Evolutionary conservation across 2,797 vertebrate species (phyloP).

Genomic region (Girardinus metallicus): DNA sequence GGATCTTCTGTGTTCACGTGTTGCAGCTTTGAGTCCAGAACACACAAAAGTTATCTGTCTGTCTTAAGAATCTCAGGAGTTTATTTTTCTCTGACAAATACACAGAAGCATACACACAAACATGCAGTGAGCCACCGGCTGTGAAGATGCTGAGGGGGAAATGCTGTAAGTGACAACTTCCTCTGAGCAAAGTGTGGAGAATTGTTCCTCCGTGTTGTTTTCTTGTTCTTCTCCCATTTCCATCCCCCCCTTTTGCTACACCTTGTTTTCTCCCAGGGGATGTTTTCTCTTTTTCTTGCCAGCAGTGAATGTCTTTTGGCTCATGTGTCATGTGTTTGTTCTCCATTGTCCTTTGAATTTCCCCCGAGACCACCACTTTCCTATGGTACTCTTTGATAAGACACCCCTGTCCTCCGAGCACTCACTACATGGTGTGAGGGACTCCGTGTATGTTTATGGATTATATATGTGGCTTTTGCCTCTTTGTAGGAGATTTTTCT

Average conservation of each 20-base stretch:
- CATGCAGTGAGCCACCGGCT: slow-evolving; percentile 54
- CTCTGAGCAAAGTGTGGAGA: slow-evolving; percentile 59
- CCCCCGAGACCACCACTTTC: slow-evolving; percentile 65
- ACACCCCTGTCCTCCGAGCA: slow-evolving; percentile 61
- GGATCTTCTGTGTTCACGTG: slow-evolving; percentile 31
- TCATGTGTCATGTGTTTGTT: slow-evolving; percentile 45
- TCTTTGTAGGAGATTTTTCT: slow-evolving; percentile 36
- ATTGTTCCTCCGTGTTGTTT: slow-evolving; percentile 44
- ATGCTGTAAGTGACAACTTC: slow-evolving; percentile 67
- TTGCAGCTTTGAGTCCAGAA: slow-evolving; percentile 25
- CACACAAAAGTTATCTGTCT: neutral
- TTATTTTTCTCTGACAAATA: neutral
- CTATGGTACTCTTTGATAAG: slow-evolving; percentile 64
- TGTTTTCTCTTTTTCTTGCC: slow-evolving; percentile 50
- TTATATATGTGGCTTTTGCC: slow-evolving; percentile 21
- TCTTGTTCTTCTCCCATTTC: slow-evolving; percentile 36
- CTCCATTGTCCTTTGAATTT: slow-evolving; percentile 73
- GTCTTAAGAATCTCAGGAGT: neutral
- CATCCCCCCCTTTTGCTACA: slow-evolving; percentile 38
- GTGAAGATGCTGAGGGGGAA: slow-evolving; percentile 53
- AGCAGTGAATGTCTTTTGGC: slow-evolving; percentile 48
- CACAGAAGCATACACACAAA: slow-evolving; percentile 17
- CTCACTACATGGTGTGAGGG: slow-evolving; percentile 32
- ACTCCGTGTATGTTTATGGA: slow-evolving; percentile 22
- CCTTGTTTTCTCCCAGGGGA: slow-evolving; percentile 59